A percentile compares a stretch with the other conserved stretches of the same genome.
Evolutionary conservation across 2,113 vertebrate species (phyloP).

Genomic region (Struthidea cinerea): DNA sequence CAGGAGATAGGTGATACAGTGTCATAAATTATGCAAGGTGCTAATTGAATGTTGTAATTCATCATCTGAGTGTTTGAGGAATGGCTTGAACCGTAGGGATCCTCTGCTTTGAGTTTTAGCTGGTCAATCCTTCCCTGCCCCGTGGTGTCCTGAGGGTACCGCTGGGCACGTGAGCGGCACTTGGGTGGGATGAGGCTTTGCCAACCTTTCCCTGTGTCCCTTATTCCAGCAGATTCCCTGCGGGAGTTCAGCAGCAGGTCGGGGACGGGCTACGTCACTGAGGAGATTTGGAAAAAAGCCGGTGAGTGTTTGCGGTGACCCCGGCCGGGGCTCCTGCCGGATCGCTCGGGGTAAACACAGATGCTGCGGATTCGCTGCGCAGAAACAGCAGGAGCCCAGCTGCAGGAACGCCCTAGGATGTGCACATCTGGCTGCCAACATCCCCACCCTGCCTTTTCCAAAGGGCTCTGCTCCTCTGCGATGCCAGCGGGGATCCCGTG

Average conservation of each 20-base stretch:
- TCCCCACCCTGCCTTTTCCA: not conserved
- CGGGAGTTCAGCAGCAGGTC: constrained; percentile 85
- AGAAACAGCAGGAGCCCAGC: not conserved
- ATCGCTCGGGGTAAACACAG: not conserved
- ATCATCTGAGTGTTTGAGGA: not conserved
- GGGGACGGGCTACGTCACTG: constrained; percentile 90
- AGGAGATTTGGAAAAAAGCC: constrained; percentile 98
- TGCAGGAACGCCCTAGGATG: not conserved
- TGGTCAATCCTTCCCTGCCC: not conserved
- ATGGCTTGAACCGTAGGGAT: not conserved
- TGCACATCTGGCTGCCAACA: not conserved
- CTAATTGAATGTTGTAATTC: constrained; percentile 45
- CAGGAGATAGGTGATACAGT: not conserved
- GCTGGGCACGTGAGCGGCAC: not conserved
- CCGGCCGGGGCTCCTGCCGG: rapidly evolving
- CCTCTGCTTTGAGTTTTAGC: not conserved
- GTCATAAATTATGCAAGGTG: constrained; percentile 43
- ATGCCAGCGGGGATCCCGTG: rapidly evolving
- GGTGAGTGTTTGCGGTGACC: constrained; percentile 71
- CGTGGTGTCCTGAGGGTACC: rapidly evolving
- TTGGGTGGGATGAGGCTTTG: not conserved
- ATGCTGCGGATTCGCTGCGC: not conserved
- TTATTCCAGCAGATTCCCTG: constrained; percentile 80
- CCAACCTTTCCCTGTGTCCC: not conserved
- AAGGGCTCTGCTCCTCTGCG: not conserved